phyloP scores from a whole-genome alignment of 2,888 invertebrate genomes.

The Rhagonycha fulva region DNA sequence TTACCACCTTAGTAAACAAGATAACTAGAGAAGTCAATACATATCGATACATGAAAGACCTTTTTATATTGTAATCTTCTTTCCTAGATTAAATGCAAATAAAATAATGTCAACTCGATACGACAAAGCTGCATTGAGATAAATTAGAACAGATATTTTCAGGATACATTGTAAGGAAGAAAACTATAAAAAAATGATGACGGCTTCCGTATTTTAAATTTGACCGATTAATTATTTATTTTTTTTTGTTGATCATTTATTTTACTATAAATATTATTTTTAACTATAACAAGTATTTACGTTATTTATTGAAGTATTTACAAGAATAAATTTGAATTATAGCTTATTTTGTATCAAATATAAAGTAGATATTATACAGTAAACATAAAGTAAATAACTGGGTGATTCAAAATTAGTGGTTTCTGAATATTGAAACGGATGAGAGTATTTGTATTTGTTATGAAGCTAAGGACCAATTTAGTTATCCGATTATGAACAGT shows the following conservation, averaged over 20 bases:
- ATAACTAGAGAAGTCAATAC: not conserved
- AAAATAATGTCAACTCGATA: not conserved
- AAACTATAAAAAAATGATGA: not conserved
- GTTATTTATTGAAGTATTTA: too few species aligned
- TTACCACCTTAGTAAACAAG: not conserved
- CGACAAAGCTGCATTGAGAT: not conserved
- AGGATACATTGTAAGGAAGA: not conserved
- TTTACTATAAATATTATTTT: too few species aligned
- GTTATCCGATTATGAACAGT: not conserved
- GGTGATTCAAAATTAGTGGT: not conserved
- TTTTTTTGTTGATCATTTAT: too few species aligned
- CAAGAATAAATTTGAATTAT: too few species aligned
- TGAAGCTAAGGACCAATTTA: not conserved
- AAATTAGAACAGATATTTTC: not conserved
- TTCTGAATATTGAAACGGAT: not conserved
- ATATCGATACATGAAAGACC: not conserved
- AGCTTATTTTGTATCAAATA: not conserved
- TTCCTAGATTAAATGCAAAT: not conserved
- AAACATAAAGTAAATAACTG: not conserved
- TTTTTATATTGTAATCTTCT: not conserved
- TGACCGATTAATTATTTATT: too few species aligned
- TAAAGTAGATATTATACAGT: not conserved
- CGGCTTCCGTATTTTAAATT: too few species aligned
- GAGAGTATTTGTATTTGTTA: not conserved
- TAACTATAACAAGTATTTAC: too few species aligned